Base-by-base conservation (phyloP, 1,140 invertebrate genomes). In the Drosophila ananassae region DNA sequence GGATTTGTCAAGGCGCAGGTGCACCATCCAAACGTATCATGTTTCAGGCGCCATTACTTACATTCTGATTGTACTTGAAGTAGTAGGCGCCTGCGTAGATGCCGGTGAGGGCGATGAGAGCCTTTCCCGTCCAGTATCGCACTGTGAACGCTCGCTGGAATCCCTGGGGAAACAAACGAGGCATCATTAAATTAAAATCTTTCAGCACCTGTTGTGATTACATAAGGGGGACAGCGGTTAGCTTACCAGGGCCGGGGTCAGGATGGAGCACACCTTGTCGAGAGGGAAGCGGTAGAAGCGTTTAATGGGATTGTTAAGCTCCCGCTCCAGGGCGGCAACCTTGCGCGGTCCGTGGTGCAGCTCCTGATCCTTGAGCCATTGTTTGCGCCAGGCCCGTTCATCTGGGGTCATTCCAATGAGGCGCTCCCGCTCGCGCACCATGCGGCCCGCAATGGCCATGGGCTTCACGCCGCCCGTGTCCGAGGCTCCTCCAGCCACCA, bases 351-450 rank as follows among this genome's bases (percentile, higher is more conserved):
- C 97, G 54, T 95, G 94, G 12, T 94, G 93, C 34, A 98, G 92
- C 72, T 94, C 84, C 93, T 97, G 96, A 93, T 97, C 97, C 90
- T 97, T 95, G 1, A 98, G 73, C 95, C 95, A 98, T 90, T 97
- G 94, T 73, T 95, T 95, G 62, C 97, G 94, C 94, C 95, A 98
- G 47, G 94, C 94, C 75, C 97, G 93, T 93, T 98, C 97, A n/a
- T 94, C 95, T 87, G 95, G 93, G 5, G 95, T 95, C 96, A 98
- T 98, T 58, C 96, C 96, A 51, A 95, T 80, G 22, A 96, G 92
- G 90, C 97, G 94, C 92, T 97, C 95, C 67, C 96, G 93, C 93
- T 97, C 95, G 0, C 90, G 91, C 13, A 92, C 93, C 92, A 96
- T 93, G 57, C 96, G 95, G 2, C 96, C 96, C 63, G 93, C 93